Evolutionary conservation across 1,140 invertebrate species (phyloP).

Genomic region (Scaptomyza pallida): DNA sequence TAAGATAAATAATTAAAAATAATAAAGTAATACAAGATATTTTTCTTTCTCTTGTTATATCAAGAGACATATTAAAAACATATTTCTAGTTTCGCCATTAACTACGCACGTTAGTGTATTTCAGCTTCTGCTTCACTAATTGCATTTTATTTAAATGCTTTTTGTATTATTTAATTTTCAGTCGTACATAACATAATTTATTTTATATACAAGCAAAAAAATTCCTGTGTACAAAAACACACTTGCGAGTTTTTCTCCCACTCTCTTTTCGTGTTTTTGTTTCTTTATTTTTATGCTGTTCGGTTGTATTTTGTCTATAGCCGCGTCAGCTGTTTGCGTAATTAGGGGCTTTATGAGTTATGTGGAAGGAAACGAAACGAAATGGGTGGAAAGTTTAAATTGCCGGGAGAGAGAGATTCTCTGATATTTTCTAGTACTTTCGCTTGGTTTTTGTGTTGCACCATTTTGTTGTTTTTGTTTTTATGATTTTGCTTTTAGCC

Average conservation of each 20-base stretch:
- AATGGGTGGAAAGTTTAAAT: slow-evolving; percentile 45
- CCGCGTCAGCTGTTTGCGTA: slow-evolving; percentile 75
- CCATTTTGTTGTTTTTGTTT: neutral
- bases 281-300: slow-evolving; percentile 1
- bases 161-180: neutral
- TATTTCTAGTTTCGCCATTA: neutral
- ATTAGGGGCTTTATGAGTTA: slow-evolving; percentile 78
- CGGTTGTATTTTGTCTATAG: slow-evolving; percentile 53
- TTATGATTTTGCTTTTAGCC: slow-evolving; percentile 25
- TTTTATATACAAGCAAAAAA: slow-evolving; percentile 14
- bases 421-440: neutral
- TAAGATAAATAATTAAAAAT: neutral
- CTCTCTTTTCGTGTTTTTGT: neutral
- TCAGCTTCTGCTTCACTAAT: neutral
- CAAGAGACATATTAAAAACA: too few species aligned
- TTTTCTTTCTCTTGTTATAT: too few species aligned
- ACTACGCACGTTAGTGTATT: neutral
- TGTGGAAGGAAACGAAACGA: slow-evolving; percentile 38
- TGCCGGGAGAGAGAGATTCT: slow-evolving; percentile 41
- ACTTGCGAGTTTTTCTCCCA: too few species aligned
- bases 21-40: too few species aligned
- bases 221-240: too few species aligned
- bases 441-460: neutral
- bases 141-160: neutral
- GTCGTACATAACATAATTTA: slow-evolving; percentile 7